These are phyloP conservation scores for Bombus affinis DNA, from an alignment of 1,140 invertebrate genomes.

Conservation along the genomic window DNA sequence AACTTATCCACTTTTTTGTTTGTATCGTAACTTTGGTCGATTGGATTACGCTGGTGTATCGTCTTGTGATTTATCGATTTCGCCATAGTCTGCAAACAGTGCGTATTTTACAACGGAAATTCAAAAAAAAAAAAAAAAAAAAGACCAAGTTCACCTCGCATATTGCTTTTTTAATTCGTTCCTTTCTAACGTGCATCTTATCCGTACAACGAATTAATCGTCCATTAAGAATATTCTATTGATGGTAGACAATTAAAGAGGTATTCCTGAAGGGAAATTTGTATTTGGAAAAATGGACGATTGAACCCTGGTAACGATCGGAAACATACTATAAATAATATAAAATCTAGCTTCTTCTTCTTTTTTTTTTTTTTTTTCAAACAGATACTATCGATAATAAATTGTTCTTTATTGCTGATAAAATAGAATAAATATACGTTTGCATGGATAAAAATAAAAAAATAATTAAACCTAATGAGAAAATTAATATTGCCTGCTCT, in stretches of 20 bases:
- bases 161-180: background rate
- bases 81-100: background rate
- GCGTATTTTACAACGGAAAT: background rate
- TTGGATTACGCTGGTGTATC: background rate
- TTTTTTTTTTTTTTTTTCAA: background rate
- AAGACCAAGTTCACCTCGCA: background rate
- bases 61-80: background rate
- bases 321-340: background rate
- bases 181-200: background rate
- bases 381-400: background rate
- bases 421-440: background rate
- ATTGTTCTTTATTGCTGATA: background rate
- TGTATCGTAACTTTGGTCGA: slow-evolving; percentile 1
- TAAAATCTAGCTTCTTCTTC: background rate
- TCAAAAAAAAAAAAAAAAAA: background rate
- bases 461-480: background rate
- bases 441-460: background rate
- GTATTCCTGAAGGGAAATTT: background rate
- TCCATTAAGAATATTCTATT: background rate
- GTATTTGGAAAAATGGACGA: no score
- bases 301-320: background rate
- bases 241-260: no score
- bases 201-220: background rate
- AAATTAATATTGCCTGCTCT: background rate
- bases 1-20: background rate